Evolutionary conservation across 2,888 invertebrate species (phyloP).

Genomic region (Anthrax anthrax): DNA sequence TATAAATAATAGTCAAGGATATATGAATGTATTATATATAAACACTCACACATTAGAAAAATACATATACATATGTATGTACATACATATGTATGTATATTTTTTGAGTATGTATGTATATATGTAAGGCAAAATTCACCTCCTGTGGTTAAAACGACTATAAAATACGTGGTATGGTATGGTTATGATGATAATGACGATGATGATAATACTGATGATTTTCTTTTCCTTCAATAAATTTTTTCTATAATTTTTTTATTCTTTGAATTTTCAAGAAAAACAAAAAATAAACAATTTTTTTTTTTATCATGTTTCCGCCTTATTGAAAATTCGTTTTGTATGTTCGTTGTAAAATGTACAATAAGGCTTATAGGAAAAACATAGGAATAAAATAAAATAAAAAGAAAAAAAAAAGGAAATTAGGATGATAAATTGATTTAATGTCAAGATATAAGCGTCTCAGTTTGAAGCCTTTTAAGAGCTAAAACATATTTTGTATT

Average conservation of each 20-base stretch:
- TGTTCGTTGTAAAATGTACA: not conserved
- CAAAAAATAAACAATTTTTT: not conserved
- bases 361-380: too few relatives aligned
- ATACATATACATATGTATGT: too few relatives aligned
- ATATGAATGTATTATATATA: too few relatives aligned
- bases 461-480: not conserved
- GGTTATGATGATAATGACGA: not conserved
- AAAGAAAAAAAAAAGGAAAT: conserved; percentile 6
- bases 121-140: too few relatives aligned
- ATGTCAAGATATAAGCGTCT: conserved; percentile 1
- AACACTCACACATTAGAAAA: too few relatives aligned
- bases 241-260: too few relatives aligned
- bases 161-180: not conserved
- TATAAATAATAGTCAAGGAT: too few relatives aligned
- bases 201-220: not conserved
- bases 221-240: not conserved
- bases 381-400: not conserved
- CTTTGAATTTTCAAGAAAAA: too few relatives aligned
- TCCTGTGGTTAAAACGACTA: too few relatives aligned
- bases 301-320: conserved; percentile 11
- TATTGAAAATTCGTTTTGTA: conserved; percentile 10
- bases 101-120: too few relatives aligned
- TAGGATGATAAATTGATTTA: conserved; percentile 9
- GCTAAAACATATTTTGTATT: too few relatives aligned
- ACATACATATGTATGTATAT: too few relatives aligned